Percentiles rank a stretch among this genome's conserved stretches.
Evolutionary conservation across 2,888 invertebrate species (phyloP).

Genomic region (Lepas anatifera): DNA sequence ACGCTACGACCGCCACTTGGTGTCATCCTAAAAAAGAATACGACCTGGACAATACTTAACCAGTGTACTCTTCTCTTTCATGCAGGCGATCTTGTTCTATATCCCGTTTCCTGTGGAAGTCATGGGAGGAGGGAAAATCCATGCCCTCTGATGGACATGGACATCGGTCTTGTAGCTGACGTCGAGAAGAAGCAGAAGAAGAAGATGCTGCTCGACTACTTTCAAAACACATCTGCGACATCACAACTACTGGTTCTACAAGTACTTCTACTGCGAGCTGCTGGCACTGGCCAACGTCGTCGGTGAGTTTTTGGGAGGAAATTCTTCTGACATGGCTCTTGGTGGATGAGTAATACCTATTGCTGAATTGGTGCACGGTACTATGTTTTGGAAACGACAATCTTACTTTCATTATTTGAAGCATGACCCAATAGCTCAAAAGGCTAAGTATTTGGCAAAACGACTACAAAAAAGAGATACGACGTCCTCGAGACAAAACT

Average conservation of each 20-base stretch:
- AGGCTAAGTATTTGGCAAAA: too few species aligned
- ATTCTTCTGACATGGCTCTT: too few species aligned
- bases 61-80: constrained; percentile 33
- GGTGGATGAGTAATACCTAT: too few species aligned
- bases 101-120: constrained; percentile 92
- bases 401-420: too few species aligned
- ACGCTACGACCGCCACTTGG: too few species aligned
- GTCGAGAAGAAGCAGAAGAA: constrained; percentile 91
- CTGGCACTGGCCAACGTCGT: constrained; percentile 78
- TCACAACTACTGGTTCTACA: constrained; percentile 94
- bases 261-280: constrained; percentile 83
- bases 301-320: constrained; percentile 46
- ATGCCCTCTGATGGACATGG: constrained; percentile 93
- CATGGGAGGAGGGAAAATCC: constrained; percentile 95
- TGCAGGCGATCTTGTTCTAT: constrained; percentile 86
- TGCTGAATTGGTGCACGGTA: too few species aligned
- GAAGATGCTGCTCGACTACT: constrained; percentile 81
- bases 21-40: too few species aligned
- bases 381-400: too few species aligned
- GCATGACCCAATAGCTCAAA: too few species aligned
- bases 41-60: too few species aligned
- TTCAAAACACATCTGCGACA: constrained; percentile 83
- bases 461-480: too few species aligned
- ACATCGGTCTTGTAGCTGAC: constrained; percentile 83
- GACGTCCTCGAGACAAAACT: too few species aligned